phyloP scores from a whole-genome alignment of 2,113 vertebrate species.

The Lichenostomus cassidix region DNA sequence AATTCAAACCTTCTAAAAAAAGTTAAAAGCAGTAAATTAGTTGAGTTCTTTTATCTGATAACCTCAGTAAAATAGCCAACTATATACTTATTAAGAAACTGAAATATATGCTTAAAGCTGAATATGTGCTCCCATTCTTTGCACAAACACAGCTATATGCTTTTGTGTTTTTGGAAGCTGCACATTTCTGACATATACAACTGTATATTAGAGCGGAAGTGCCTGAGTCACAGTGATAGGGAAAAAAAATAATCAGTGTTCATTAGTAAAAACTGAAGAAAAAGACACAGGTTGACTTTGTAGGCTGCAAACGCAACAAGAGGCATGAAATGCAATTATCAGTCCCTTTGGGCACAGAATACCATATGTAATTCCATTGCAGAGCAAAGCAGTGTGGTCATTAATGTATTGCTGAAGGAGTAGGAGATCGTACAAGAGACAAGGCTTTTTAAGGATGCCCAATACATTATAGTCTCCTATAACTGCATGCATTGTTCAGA shows the following conservation, averaged over 20 bases:
- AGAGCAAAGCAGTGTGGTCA: background rate
- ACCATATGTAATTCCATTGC: background rate
- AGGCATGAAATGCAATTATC: background rate
- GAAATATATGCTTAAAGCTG: background rate
- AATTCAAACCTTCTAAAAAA: background rate
- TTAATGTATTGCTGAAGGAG: background rate
- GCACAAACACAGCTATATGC: background rate
- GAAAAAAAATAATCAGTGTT: conserved; percentile 27
- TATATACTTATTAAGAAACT: background rate
- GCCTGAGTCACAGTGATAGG: background rate
- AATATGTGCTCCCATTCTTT: background rate
- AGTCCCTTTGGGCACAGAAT: background rate
- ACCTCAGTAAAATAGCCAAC: background rate
- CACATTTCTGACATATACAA: background rate
- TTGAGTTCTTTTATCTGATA: background rate
- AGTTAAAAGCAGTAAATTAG: background rate
- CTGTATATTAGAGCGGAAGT: background rate
- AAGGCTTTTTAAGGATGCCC: background rate
- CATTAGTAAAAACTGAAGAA: conserved; percentile 1
- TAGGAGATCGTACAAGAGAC: background rate
- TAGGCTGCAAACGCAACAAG: background rate
- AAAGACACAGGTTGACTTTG: background rate
- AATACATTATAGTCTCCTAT: background rate
- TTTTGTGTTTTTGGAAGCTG: background rate
- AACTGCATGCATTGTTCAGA: background rate